Base-by-base conservation (phyloP, 1,140 invertebrate genomes). In the Cataglyphis hispanica region DNA sequence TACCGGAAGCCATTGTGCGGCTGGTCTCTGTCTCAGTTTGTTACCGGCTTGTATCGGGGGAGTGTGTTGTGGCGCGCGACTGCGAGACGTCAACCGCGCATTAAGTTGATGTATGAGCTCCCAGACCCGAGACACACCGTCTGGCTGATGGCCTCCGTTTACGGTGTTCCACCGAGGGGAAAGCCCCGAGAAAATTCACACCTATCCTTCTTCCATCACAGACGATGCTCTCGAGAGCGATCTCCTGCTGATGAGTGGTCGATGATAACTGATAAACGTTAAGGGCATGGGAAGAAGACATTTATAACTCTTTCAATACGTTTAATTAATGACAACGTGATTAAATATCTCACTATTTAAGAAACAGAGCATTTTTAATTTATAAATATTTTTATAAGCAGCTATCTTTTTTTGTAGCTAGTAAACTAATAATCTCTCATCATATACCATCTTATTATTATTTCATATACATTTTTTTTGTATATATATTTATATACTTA, bases 21-120 rank as follows among this genome's bases (percentile, higher is more conserved):
- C 46, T 67, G 16, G 58, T 58, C 69, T 64, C 76, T 46, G 86
- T 76, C 86, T 85, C 75, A 83, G 72, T 86, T 89, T 84, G 89
- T 90, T 83, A 84, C 86, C 76, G 40, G 1, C 50, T 60, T 67
- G 85, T 80, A 78, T 10, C 78, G 53, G 74, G 69, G 63, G 85
- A 72, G 74, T 63, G 74, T 63, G 78, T 89, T 77, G 87, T 70
- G 69, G 40, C 84, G 80, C 86, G 63, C 80, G 87, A 69, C 87
- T 89, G 76, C 85, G 87, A 83, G 89, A 91, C 81, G 90, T 90
- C 91, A 91, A 89, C 80, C 90, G 72, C 85, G 90, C 85, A 88
- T 91, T 91, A 91, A 90, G 74, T 89, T 91, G 91, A 91, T 90
- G 91, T 91, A 91, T 86, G 91, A 91, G 90, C 84, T 87, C 60